phyloP scores from a whole-genome alignment of 2,797 vertebrate genomes.

The Prionace glauca region DNA sequence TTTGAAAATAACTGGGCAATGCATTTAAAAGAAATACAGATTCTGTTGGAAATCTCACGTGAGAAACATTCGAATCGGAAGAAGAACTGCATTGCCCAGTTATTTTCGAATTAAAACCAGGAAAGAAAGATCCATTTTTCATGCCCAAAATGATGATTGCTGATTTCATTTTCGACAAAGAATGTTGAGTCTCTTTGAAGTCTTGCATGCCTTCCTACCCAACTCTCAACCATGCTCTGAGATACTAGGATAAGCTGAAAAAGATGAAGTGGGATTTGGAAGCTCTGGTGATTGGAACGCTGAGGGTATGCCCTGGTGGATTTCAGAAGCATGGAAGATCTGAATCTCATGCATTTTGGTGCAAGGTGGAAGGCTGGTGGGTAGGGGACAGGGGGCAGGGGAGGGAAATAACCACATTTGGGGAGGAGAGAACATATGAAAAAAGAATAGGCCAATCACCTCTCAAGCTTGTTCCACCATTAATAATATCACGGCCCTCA shows the following conservation, averaged over 20 bases:
- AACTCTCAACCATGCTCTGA: neutral
- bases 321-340: neutral
- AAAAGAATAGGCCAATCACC: too few species aligned
- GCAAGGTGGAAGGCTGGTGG: neutral
- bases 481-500: too few species aligned
- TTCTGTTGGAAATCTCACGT: neutral
- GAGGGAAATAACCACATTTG: neutral
- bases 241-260: neutral
- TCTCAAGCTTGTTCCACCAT: too few species aligned
- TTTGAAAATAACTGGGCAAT: neutral
- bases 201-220: neutral
- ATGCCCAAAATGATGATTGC: neutral
- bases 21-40: neutral
- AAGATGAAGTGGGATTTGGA: neutral
- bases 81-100: neutral
- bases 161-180: neutral
- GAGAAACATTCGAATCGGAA: neutral
- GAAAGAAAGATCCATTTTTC: neutral
- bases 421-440: neutral
- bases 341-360: neutral
- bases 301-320: neutral
- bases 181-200: neutral
- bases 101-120: neutral
- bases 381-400: too few species aligned
- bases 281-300: neutral